Conservation (phyloP, 2,113 vertebrate species). For the Chrysochloris asiatica region DNA sequence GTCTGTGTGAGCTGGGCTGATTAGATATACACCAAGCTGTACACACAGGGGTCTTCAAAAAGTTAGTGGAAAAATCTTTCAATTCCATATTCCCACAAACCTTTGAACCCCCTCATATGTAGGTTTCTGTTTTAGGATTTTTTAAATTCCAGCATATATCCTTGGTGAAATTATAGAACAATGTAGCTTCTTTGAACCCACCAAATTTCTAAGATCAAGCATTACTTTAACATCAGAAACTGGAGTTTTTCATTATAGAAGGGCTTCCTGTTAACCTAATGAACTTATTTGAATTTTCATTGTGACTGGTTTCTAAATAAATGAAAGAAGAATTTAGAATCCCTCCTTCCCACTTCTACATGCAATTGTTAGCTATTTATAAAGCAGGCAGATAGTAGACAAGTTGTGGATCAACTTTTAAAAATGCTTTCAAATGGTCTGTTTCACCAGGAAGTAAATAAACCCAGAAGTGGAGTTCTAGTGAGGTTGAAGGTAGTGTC, state of each 20-base stretch:
- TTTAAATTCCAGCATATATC: background rate
- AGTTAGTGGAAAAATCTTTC: too few relatives aligned
- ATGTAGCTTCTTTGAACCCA: background rate
- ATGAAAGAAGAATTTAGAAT: background rate
- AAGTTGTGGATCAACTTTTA: background rate
- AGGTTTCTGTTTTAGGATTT: background rate
- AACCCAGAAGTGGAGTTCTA: background rate
- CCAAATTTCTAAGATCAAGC: background rate
- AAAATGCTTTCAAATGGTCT: background rate
- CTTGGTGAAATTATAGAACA: background rate
- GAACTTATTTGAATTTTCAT: background rate
- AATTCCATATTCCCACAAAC: too few relatives aligned
- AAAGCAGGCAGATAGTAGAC: background rate
- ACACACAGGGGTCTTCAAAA: too few relatives aligned
- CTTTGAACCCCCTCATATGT: too few relatives aligned
- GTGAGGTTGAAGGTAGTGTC: background rate
- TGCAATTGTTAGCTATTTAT: background rate
- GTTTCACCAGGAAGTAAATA: background rate
- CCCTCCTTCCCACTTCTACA: background rate
- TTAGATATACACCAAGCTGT: rapidly evolving
- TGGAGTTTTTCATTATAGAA: background rate
- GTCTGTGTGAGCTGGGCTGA: too few relatives aligned
- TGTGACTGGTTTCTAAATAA: constrained; percentile 4
- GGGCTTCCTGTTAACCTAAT: background rate
- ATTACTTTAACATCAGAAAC: background rate